Evolutionary conservation across 2,888 invertebrate genomes (phyloP), one percentile per base, ranked within the genome.

Genomic region (Bombylius major): DNA sequence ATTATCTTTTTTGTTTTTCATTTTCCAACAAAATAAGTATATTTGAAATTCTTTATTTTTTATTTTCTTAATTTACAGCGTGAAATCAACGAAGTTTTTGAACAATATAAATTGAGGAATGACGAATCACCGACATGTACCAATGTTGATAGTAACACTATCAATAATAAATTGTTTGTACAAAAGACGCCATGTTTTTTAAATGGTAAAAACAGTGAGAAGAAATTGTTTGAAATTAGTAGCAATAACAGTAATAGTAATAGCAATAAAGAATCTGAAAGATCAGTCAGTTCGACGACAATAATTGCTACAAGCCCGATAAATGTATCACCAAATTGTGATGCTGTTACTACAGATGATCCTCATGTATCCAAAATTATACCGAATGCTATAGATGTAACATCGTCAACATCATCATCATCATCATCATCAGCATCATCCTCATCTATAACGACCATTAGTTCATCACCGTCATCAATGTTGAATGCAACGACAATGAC

Each of bases 81-180:
- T 59, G 74, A 74, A 69, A 74, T 74, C 66, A 74, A 72, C 65
- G 73, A 74, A 65, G 74, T 73, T 60, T 73, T 74, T 62, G 73
- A 74, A 63, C 65, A 70, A 57, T 62, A 64, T 32, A 69, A 70
- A 62, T 67, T 67, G 60, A 67, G 67, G 58, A 68, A 65, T 69
- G 69, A 70, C 67, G 70, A 70, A 70, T 69, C 67, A 67, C 65
- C 69, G 63, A 69, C 66, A 64, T 70, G 67, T 63, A 67, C 65
- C 61, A 69, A 67, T 65, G 67, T 67, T 61, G 70, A 71, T 68
- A 71, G 65, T 51, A 50, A 23, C 32, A 48, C 36, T 4, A 31
- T 4, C n/a, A 46, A 52, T 56, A 62, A 61, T 60, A 59, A 63
- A 61, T 62, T 60, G 58, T 57, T 58, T 55, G 54, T 55, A 56